Conservation (phyloP, 2,888 invertebrate genomes). For the Ochropacha duplaris region DNA sequence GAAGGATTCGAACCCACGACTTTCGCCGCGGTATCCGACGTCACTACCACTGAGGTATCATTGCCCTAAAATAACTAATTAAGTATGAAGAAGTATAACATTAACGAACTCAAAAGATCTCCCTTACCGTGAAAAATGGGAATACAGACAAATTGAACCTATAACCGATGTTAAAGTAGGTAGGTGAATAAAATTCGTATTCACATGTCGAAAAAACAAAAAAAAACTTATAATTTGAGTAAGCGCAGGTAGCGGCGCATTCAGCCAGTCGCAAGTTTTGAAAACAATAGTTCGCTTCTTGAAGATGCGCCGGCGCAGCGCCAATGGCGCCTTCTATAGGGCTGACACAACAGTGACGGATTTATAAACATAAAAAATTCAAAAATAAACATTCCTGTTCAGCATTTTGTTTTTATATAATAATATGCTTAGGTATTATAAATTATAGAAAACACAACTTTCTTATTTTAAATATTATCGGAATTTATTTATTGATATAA, state of each 20-base stretch:
- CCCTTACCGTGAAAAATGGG: neutral
- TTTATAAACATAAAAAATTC: neutral
- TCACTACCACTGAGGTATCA: too few relatives aligned
- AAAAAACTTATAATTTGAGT: conserved; percentile 20
- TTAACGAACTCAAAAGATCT: neutral
- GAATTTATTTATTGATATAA: neutral
- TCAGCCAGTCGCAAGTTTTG: conserved; percentile 26
- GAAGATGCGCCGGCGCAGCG: conserved; percentile 33
- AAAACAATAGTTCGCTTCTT: conserved; percentile 42
- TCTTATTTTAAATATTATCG: neutral
- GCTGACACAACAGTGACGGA: conserved; percentile 24
- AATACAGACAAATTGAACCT: neutral
- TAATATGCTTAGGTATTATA: too few relatives aligned
- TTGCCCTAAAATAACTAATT: too few relatives aligned
- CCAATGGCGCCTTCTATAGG: conserved; percentile 34
- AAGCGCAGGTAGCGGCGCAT: conserved; percentile 45
- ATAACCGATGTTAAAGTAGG: neutral
- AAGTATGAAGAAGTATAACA: too few relatives aligned
- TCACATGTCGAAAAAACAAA: conserved; percentile 6
- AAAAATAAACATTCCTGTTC: neutral
- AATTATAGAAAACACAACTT: too few relatives aligned
- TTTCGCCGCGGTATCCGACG: too few relatives aligned
- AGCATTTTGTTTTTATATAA: neutral
- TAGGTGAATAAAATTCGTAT: neutral
- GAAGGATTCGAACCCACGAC: too few relatives aligned